Evolutionary conservation across 2,113 vertebrate species (phyloP).

Genomic region (human): GRCh38 chr13:46598501-46599000

Average conservation of each 20-base stretch:
- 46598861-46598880: not conserved
- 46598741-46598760: not conserved
- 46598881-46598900: not conserved
- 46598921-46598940: not conserved
- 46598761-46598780: not conserved
- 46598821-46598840: not conserved
- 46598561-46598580: not conserved
- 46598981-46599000: not conserved
- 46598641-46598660: slow-evolving; percentile 36
- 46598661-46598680: slow-evolving; percentile 64
- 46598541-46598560: not conserved
- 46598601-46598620: not conserved
- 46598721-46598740: not conserved
- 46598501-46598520: not conserved
- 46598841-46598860: not conserved
- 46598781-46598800: not conserved
- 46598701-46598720: slow-evolving; percentile 14
- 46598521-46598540: not conserved
- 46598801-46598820: not conserved
- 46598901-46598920: not conserved
- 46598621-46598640: slow-evolving; percentile 43
- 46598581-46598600: not conserved
- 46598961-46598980: not conserved
- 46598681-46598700: slow-evolving; percentile 17
- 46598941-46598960: not conserved